Base-by-base conservation (phyloP, 2,797 vertebrate genomes). In the Syngnathus acus region DNA sequence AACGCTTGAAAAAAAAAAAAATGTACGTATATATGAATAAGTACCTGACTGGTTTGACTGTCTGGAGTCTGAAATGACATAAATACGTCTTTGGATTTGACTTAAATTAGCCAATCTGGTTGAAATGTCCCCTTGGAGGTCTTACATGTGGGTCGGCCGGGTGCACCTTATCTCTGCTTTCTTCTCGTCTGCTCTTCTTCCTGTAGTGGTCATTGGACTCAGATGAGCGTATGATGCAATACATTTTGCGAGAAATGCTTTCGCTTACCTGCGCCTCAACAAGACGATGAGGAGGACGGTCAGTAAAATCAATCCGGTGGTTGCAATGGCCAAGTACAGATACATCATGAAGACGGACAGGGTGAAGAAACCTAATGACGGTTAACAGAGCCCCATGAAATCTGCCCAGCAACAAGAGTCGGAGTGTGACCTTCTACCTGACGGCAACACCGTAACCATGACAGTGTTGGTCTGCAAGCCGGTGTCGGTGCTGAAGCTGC, bases 141-240 rank as follows among this genome's bases (percentile, higher is more conserved):
- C 39, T 87, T 87, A 92, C 92, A 89, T 82, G 82, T 87, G 85
- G 83, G 73, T 87, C 84, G 63, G 78, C 71, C 23, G 88, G 82
- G 40, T 90, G 88, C 68, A 86, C 78, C 72, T 89, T 89, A 58
- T 85, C 86, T 74, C 79, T 81, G 72, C 89, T 88, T 67, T 90
- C 89, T 79, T 83, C 69, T 60, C 86, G 83, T 64, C 55, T 82
- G 62, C 55, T 88, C 78, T 72, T 90, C 79, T 81, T 89, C 77
- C 91, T 91, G 83, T 51, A 38, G 38, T 8, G 3, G 17, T 14
- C 40, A 62, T 21, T 23, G 13, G 26, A 54, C 21, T 14, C 11
- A 1, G 10, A 26, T 54, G 1, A 26, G 53, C 9, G 9, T 13
- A 54, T 32, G 32, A 32, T 32, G 32, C 13, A 11, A 9, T 23